Evolutionary conservation across 2,113 vertebrate species (phyloP).

Genomic region (Gulo gulo): DNA sequence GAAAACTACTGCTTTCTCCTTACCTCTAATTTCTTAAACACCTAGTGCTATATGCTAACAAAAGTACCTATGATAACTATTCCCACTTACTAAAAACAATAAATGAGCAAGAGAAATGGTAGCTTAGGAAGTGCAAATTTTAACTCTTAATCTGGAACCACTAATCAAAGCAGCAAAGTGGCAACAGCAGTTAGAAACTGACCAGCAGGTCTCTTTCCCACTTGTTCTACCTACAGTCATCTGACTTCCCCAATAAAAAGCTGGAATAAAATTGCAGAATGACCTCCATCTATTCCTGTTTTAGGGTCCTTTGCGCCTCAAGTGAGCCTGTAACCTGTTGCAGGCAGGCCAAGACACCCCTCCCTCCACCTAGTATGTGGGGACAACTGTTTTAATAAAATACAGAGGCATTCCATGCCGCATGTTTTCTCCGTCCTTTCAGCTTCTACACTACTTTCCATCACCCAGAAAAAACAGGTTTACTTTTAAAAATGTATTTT

Average conservation of each 20-base stretch:
- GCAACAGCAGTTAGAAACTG: background rate
- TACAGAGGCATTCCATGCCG: accelerated
- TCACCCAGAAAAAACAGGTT: background rate
- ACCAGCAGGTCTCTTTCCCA: background rate
- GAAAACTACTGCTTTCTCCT: background rate
- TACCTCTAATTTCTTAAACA: background rate
- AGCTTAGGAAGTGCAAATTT: background rate
- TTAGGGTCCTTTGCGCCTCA: background rate
- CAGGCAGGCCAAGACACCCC: background rate
- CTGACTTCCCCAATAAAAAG: background rate
- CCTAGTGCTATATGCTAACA: background rate
- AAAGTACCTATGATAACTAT: background rate
- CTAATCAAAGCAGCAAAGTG: background rate
- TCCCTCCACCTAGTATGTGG: too few species aligned
- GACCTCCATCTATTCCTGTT: background rate
- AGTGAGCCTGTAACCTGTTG: background rate
- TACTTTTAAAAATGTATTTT: background rate
- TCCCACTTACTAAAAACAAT: background rate
- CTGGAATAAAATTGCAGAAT: background rate
- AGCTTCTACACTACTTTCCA: background rate
- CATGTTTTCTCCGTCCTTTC: background rate
- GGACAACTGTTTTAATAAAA: background rate
- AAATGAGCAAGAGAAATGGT: background rate
- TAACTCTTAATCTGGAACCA: background rate
- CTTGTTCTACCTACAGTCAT: background rate